Percentiles rank a stretch among this genome's conserved stretches.
Evolutionary conservation across 2,888 invertebrate species (phyloP).

Genomic region (Isoperla grammatica): DNA sequence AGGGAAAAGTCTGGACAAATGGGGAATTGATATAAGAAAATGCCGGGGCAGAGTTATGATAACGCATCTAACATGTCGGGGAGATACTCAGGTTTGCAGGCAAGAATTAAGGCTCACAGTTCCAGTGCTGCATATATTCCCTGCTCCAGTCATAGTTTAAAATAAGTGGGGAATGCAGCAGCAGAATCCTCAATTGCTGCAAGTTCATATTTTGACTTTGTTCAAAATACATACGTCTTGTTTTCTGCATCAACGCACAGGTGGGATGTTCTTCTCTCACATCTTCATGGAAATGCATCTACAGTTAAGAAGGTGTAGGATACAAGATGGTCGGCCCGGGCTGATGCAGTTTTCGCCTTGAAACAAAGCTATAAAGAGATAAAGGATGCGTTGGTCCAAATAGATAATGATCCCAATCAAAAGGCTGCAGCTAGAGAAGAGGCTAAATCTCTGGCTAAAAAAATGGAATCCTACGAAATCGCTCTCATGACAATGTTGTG

Average conservation of each 20-base stretch:
- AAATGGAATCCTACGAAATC: conserved; percentile 33
- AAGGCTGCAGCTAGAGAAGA: conserved; percentile 29
- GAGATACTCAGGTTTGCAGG: no score
- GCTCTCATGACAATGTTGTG: conserved; percentile 30
- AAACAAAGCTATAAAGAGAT: conserved; percentile 1
- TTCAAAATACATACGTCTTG: conserved; percentile 4
- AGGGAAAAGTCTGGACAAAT: no score
- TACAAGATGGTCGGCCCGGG: conserved; percentile 30
- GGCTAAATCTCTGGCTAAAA: conserved; percentile 30
- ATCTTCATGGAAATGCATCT: background rate
- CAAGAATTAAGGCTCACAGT: no score
- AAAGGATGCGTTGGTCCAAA: conserved; percentile 19
- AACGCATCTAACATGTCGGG: no score
- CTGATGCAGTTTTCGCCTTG: conserved; percentile 21
- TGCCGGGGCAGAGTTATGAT: no score
- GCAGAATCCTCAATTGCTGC: conserved; percentile 6
- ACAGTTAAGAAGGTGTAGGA: conserved; percentile 20
- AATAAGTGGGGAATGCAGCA: background rate
- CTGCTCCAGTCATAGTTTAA: no score
- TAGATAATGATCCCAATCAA: conserved; percentile 23
- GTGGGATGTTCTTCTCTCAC: no score
- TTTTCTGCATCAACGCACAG: conserved; percentile 4
- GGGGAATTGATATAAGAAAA: no score
- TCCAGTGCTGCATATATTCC: no score
- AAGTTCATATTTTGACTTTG: conserved; percentile 10